phyloP scores from a whole-genome alignment of 2,113 vertebrate species.

The Kryptolebias marmoratus region DNA sequence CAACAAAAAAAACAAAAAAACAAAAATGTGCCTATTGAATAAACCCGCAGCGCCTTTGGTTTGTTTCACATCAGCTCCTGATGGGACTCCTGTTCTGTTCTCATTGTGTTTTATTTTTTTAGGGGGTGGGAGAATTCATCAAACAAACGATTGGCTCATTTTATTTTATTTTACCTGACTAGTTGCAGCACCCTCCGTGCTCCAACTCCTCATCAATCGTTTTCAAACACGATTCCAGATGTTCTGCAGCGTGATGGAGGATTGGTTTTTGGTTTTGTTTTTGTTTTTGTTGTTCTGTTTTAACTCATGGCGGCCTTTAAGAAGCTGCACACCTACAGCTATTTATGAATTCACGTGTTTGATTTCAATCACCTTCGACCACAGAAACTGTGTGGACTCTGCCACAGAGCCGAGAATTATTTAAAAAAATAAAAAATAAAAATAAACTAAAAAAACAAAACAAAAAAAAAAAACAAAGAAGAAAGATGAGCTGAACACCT shows the following conservation, averaged over 20 bases:
- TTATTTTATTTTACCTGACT: not conserved
- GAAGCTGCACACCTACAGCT: conserved; percentile 46
- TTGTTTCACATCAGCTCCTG: conserved; percentile 86
- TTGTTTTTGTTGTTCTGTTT: conserved; percentile 13
- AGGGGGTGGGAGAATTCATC: no score
- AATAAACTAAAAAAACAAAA: conserved; percentile 35
- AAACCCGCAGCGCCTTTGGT: conserved; percentile 97
- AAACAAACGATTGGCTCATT: no score
- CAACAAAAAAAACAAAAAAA: conserved; percentile 61
- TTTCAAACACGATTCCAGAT: conserved; percentile 49
- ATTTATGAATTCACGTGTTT: conserved; percentile 68
- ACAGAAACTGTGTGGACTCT: conserved; percentile 83
- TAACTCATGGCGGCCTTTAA: conserved; percentile 55
- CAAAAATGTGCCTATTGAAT: conserved; percentile 91
- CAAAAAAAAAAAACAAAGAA: conserved; percentile 32
- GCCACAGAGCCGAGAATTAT: conserved; percentile 58
- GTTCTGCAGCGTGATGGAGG: conserved; percentile 62
- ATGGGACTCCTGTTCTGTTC: conserved; percentile 62
- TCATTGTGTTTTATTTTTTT: not conserved
- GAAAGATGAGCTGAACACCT: conserved; percentile 76
- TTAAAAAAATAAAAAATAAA: conserved; percentile 23
- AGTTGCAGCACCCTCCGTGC: conserved; percentile 61
- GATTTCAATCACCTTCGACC: conserved; percentile 77
- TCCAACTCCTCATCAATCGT: conserved; percentile 38
- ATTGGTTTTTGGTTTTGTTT: conserved; percentile 28